Conservation (phyloP, 2,113 vertebrate genomes). For the Brevimyrus niger region DNA sequence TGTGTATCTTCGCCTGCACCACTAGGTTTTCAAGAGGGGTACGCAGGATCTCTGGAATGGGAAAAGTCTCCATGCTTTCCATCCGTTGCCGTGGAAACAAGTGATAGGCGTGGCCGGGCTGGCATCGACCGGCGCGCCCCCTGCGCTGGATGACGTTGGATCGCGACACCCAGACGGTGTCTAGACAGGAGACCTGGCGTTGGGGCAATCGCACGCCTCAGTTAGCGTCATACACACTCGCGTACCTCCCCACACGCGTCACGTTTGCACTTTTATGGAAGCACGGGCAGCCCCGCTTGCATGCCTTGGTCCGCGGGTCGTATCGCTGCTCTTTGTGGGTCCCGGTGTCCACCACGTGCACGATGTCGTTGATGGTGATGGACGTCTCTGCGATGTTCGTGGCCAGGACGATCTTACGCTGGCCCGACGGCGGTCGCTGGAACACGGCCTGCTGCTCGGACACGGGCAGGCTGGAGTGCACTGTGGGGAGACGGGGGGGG, state of each 20-base stretch:
- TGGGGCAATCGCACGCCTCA: neutral
- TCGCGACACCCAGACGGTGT: conserved; percentile 88
- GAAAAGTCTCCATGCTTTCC: conserved; percentile 75
- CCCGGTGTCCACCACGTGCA: conserved; percentile 89
- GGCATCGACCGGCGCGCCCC: conserved; percentile 87
- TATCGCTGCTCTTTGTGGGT: conserved; percentile 91
- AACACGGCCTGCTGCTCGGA: conserved; percentile 90
- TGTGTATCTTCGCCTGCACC: conserved; percentile 91
- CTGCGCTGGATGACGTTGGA: conserved; percentile 88
- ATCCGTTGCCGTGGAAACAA: conserved; percentile 77
- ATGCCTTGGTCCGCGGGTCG: conserved; percentile 83
- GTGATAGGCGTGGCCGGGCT: conserved; percentile 87
- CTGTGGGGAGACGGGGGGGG: conserved; percentile 50
- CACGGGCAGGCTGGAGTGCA: conserved; percentile 92
- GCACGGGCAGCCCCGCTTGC: neutral
- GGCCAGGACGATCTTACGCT: conserved; percentile 85
- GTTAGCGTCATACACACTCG: neutral
- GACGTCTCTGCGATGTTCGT: conserved; percentile 96
- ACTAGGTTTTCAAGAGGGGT: conserved; percentile 91
- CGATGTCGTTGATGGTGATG: conserved; percentile 90
- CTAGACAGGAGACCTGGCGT: conserved; percentile 83
- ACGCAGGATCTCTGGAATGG: conserved; percentile 88
- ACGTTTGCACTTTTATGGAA: neutral
- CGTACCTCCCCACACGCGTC: neutral
- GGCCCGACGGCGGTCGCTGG: conserved; percentile 65